phyloP scores from a whole-genome alignment of 1,140 invertebrate genomes.

The Drosophila ercepeae region DNA sequence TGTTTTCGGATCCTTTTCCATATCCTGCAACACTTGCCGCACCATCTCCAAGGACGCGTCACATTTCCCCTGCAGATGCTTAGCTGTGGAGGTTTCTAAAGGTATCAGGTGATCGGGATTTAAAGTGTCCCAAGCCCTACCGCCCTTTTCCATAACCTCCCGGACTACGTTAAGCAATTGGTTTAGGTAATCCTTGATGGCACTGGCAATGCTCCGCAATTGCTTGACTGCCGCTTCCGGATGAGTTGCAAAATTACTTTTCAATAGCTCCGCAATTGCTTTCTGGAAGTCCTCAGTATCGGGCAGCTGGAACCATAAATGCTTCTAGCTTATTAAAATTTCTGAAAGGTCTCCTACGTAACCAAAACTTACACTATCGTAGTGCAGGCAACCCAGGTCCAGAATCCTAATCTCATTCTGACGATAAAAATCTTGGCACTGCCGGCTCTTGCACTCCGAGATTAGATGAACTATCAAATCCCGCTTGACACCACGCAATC shows the following conservation, averaged over 20 bases:
- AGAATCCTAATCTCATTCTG: slow-evolving; percentile 7
- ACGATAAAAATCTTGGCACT: slow-evolving; percentile 22
- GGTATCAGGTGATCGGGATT: background rate
- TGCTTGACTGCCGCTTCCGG: background rate
- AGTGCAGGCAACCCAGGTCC: slow-evolving; percentile 33
- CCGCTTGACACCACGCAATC: slow-evolving; percentile 10
- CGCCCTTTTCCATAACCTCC: background rate
- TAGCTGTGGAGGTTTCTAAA: background rate
- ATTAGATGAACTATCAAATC: slow-evolving; percentile 8
- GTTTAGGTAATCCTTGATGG: background rate
- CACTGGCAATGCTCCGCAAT: background rate
- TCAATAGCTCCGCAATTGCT: background rate
- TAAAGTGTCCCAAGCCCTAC: background rate
- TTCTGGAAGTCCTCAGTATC: background rate
- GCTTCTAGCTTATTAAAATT: background rate
- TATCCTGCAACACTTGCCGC: background rate
- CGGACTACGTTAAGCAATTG: background rate
- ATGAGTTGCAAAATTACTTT: background rate
- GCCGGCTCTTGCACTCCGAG: background rate
- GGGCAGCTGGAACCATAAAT: slow-evolving; percentile 2
- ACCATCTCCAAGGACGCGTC: background rate
- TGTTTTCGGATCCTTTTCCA: background rate
- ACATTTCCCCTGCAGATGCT: background rate
- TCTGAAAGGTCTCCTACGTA: background rate
- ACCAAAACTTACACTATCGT: slow-evolving; percentile 11